Percentiles rank a stretch among this genome's conserved stretches.
These are phyloP conservation scores for Meloe dianella DNA, from an alignment of 2,888 invertebrate species.

Conservation along the genomic window DNA sequence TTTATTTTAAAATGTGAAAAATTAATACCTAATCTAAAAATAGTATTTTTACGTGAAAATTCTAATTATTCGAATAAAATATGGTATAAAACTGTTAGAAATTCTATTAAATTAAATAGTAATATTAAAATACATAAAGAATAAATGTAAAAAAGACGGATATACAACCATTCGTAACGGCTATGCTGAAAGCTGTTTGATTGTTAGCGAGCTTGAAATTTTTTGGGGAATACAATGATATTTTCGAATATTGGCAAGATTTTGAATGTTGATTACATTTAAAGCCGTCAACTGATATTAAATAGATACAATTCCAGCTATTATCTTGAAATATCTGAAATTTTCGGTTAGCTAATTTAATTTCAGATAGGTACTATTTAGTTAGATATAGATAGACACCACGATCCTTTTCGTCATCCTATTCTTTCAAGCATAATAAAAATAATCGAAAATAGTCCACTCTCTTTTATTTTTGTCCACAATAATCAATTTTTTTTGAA, in stretches of 20 bases:
- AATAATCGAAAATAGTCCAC: too few species aligned
- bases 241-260: not conserved
- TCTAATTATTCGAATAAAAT: not conserved
- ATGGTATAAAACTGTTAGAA: too few species aligned
- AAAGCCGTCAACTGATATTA: constrained; percentile 24
- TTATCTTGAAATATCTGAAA: constrained; percentile 33
- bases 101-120: too few species aligned
- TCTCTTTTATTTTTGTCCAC: too few species aligned
- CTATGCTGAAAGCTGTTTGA: too few species aligned
- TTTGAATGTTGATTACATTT: constrained; percentile 4
- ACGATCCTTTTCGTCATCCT: constrained; percentile 34
- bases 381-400: constrained; percentile 32
- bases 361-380: too few species aligned
- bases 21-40: not conserved
- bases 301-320: constrained; percentile 20
- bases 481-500: too few species aligned
- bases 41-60: not conserved
- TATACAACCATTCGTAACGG: too few species aligned
- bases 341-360: constrained; percentile 35
- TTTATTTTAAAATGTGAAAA: not conserved
- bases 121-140: too few species aligned
- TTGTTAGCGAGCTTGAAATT: too few species aligned
- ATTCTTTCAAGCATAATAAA: too few species aligned
- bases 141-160: too few species aligned
- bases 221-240: not conserved